phyloP scores from a whole-genome alignment of 2,113 vertebrate species.

The Gallinago jamesoni region DNA sequence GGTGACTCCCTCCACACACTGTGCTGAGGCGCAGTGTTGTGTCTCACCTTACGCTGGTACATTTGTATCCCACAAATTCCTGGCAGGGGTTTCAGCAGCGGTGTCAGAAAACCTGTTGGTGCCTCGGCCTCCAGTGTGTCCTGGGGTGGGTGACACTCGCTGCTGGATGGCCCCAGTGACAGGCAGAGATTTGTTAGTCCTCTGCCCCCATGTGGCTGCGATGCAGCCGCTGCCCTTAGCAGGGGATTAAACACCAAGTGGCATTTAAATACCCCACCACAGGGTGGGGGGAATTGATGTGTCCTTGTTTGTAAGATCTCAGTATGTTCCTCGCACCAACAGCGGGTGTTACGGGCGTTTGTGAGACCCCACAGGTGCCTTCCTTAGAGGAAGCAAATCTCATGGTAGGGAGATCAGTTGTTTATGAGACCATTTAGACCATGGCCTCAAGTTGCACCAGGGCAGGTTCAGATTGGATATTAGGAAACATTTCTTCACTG shows the following conservation, averaged over 20 bases:
- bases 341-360: background rate
- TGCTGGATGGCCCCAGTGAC: background rate
- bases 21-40: background rate
- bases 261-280: background rate
- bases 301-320: background rate
- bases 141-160: background rate
- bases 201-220: background rate
- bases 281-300: background rate
- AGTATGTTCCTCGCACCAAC: background rate
- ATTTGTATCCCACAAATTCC: background rate
- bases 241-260: background rate
- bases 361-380: background rate
- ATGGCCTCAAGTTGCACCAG: no score
- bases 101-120: background rate
- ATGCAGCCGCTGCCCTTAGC: background rate
- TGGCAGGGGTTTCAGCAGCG: background rate
- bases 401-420: background rate
- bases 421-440: background rate
- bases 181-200: background rate
- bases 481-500: no score
- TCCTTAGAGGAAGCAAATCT: background rate
- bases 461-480: no score
- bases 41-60: background rate
- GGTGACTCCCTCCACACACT: background rate
- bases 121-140: background rate